Base-by-base conservation (phyloP, 1,140 invertebrate genomes). In the Sycobia sp. region DNA sequence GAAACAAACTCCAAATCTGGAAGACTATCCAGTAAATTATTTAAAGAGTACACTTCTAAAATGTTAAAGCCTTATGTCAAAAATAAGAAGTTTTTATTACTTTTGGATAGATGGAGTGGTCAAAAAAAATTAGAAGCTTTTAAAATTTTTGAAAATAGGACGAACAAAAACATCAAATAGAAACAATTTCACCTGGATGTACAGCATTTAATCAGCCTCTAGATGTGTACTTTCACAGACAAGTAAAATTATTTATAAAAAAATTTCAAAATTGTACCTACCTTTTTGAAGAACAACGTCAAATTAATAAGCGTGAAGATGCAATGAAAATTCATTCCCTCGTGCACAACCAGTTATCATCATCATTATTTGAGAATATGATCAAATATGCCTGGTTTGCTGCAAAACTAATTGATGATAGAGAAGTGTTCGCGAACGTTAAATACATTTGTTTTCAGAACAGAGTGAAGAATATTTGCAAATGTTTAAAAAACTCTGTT, bases 381-480 rank as follows among this genome's bases (percentile, higher is more conserved):
- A 41, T 18, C 22, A 25, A 34, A 25, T 41, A 29, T 39, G 36
- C 51, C 8, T 54, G 36, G 51, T 54, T 20, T 51, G 49, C 49
- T 4, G n/a, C 49, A 5, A 46, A 58, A 34, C 43, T 44, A 2
- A 43, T 44, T 32, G 14, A 32, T 10, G n/a, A 46, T 2, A 32
- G 41, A 46, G n/a, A 58, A 1, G 25, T 58, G 3, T 58, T 58
- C 20, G 2, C 18, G 1, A 58, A 58, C 46, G 41, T 46, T 2
- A 44, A 46, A 14, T 13, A 65, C 55, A 22, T 53, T 49, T 63
- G 41, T 58, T 59, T 56, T 63, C 25, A 38, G 50, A 23, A 38
- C 2, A 29, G 27, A 23, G 10, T 29, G n/a, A 49, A 3, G 44
- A 41, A 58, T 32, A 20, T 7, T 5, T 43, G 23, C 22, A 16